Evolutionary conservation across 2,797 vertebrate genomes (phyloP), one percentile per base, ranked within the genome.

Genomic region (Pempheris klunzingeri): DNA sequence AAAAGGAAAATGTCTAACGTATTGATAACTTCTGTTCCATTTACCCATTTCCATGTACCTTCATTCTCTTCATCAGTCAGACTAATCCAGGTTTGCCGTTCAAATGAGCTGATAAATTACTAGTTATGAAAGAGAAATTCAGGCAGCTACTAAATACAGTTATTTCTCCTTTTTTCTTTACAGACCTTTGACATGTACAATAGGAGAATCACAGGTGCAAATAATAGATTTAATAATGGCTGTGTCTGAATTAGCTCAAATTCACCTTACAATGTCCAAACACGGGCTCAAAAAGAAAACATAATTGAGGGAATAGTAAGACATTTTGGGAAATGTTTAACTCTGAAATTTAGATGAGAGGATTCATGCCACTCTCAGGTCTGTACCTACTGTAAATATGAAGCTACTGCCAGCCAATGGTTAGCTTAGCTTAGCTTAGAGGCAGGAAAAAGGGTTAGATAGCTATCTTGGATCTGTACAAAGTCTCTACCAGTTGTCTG

Each of bases 101-200:
- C 0, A n/a, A 57, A 44, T 30, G 5, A 24, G 11, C 4, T 26
- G 7, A 62, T 4, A 17, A 52, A 63, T 1, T 0, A 0, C 74
- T 72, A 41, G 12, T 72, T 49, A 50, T 63, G 22, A 80, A 62
- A 53, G 44, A 65, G 32, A 71, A 22, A 71, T n/a, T 54, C 24
- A n/a, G 20, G 28, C 17, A 20, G 4, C 3, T 6, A 30, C 32
- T 18, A 34, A 9, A 15, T 10, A 52, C 7, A 26, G 7, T 63
- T 47, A 47, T 39, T 17, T 55, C 5, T 38, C 1, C 18, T 20
- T 44, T 4, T 38, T 39, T 43, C 36, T n/a, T 39, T 26, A 20
- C 20, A 39, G 13, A n/a, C 6, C 22, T 38, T 76, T 34, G 30
- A 24, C 44, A 49, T 63, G 44, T 54, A 28, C 24, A 52, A 32